Base-by-base conservation (phyloP, 2,797 vertebrate species). In the Onychomys leucogaster region DNA sequence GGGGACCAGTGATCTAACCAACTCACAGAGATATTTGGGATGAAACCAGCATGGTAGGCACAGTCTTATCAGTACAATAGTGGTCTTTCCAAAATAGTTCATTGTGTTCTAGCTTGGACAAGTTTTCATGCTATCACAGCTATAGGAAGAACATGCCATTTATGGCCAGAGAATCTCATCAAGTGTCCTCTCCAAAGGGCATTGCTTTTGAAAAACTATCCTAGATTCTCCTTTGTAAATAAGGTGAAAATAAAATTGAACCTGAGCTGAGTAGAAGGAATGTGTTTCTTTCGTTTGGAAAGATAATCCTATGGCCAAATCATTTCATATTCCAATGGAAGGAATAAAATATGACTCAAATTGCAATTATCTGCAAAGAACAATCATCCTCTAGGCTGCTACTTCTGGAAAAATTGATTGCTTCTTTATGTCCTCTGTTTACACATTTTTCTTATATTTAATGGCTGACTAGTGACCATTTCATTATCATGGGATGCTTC, bases 301-400 rank as follows among this genome's bases (percentile, higher is more conserved):
- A 89, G 71, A 88, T 85, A 87, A 76, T 52, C 83, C 55, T 11
- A 52, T 43, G 87, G 16, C 12, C 87, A 97, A 97, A 57, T 93
- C 91, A 91, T n/a, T 96, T 95, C 95, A 88, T 43, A 27, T 57
- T 27, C 25, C 61, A 67, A n/a, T 91, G n/a, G 94, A 52, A 91
- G 12, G 7, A 81, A 37, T 91, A 91, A 93, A 97, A 34, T 96
- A 94, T 95, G 80, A 76, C 25, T 92, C 78, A 91, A 59, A 57
- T 89, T 97, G 89, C 85, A 97, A 96, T 98, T 97, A 95, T 55
- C 94, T 95, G 77, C 73, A 81, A 96, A 94, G 92, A 95, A 94
- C 77, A 94, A 91, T 90, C 67, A 73, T 78, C 80, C 69, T 63
- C 85, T 61, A 83, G 90, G 90, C 92, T 41, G 77, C 63, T n/a